These are phyloP conservation scores for Archivesica marissinica DNA, from an alignment of 1,140 invertebrate genomes.

Conservation along the genomic window DNA sequence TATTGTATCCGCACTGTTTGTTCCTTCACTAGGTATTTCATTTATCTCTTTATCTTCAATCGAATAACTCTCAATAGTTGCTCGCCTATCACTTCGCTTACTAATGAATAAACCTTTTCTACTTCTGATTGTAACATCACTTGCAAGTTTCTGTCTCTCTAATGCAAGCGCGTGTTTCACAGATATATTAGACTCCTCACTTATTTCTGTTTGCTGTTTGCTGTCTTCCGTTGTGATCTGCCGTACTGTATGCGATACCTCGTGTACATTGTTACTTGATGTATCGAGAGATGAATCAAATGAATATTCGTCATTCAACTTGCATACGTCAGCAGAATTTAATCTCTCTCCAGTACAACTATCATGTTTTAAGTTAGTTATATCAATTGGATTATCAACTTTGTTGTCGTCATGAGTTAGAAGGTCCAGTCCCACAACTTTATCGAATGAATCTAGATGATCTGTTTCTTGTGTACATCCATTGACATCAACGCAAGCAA, in stretches of 20 bases:
- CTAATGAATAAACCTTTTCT: slow-evolving; percentile 3
- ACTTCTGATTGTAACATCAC: background rate
- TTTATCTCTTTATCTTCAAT: slow-evolving; percentile 28
- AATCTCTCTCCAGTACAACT: background rate
- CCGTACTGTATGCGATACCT: no score
- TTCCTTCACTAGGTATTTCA: background rate
- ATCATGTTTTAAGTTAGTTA: background rate
- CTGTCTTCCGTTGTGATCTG: no score
- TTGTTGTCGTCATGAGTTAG: background rate
- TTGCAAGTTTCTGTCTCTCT: slow-evolving; percentile 30
- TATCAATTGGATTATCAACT: background rate
- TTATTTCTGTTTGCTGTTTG: background rate
- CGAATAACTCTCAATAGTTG: slow-evolving; percentile 28
- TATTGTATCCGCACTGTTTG: background rate
- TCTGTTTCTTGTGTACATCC: no score
- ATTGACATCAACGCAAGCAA: no score
- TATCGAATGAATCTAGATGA: no score
- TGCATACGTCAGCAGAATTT: background rate
- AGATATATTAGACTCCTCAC: slow-evolving; percentile 58
- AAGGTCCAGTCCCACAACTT: no score
- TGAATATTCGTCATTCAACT: no score
- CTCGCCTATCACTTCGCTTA: background rate
- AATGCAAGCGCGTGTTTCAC: slow-evolving; percentile 32
- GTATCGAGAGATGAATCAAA: no score
- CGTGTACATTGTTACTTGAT: no score